phyloP scores from a whole-genome alignment of 1,140 invertebrate species.

The Belonocnema kinseyi region DNA sequence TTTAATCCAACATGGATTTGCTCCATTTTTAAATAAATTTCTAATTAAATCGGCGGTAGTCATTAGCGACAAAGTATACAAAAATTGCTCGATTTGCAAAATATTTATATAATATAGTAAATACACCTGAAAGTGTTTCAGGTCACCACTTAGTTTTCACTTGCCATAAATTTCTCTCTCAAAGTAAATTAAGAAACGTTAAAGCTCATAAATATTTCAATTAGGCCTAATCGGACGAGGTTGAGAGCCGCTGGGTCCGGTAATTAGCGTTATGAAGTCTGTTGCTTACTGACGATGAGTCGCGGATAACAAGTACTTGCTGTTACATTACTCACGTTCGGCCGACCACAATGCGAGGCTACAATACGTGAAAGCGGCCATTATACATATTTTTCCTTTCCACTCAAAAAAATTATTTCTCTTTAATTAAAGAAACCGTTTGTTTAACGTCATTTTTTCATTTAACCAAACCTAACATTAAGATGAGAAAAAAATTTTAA shows the following conservation, averaged over 20 bases:
- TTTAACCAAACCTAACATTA: too few species aligned
- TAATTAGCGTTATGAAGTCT: constrained; percentile 73
- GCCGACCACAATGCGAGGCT: constrained; percentile 62
- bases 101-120: constrained; percentile 9
- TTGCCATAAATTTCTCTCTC: constrained; percentile 13
- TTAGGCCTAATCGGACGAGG: constrained; percentile 37
- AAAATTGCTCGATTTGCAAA: not conserved
- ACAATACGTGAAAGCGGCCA: constrained; percentile 72
- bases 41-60: too few species aligned
- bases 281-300: constrained; percentile 66
- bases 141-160: constrained; percentile 24
- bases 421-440: too few species aligned
- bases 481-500: too few species aligned
- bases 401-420: constrained; percentile 30
- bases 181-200: not conserved
- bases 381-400: constrained; percentile 68
- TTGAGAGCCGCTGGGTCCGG: constrained; percentile 61
- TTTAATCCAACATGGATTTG: too few species aligned
- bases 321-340: constrained; percentile 64
- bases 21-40: too few species aligned
- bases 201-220: constrained; percentile 21
- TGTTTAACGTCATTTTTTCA: too few species aligned
- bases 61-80: too few species aligned
- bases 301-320: constrained; percentile 66
- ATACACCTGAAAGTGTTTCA: constrained; percentile 10